A percentile compares a stretch with the other conserved stretches of the same genome.
These are phyloP conservation scores for Sphenodon punctatus DNA, from an alignment of 2,797 vertebrate species.

Conservation along the genomic window DNA sequence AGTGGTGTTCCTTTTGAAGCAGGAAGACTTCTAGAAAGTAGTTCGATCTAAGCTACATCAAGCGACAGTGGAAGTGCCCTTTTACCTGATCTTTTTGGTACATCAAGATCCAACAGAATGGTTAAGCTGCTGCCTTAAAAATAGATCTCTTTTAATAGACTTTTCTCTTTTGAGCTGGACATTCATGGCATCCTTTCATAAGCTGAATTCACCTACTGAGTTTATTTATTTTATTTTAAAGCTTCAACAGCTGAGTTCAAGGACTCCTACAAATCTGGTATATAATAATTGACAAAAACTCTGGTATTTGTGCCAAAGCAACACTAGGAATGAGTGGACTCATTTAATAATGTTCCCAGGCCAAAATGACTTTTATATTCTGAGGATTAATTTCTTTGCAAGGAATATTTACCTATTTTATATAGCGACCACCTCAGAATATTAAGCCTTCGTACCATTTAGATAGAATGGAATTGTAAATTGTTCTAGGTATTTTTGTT, in stretches of 20 bases:
- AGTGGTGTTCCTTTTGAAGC: constrained; percentile 34
- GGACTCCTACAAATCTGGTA: background rate
- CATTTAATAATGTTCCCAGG: too few species aligned
- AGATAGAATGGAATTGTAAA: too few species aligned
- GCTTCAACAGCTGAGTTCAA: background rate
- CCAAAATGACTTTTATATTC: background rate
- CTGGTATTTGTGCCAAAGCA: too few species aligned
- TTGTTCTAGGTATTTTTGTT: too few species aligned
- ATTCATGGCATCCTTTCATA: constrained; percentile 12
- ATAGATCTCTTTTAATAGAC: background rate
- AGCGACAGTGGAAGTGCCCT: constrained; percentile 15
- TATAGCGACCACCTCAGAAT: background rate
- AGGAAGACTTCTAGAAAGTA: constrained; percentile 24
- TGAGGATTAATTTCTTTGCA: background rate
- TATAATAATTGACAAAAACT: too few species aligned
- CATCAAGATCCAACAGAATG: background rate
- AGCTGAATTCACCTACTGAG: background rate
- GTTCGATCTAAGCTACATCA: constrained; percentile 34
- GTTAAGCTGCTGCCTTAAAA: constrained; percentile 15
- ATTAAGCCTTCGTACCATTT: too few species aligned
- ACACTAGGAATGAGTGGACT: too few species aligned
- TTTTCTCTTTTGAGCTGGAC: background rate
- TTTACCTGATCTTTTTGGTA: constrained; percentile 26
- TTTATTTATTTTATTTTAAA: too few species aligned
- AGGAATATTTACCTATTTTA: background rate